phyloP scores from a whole-genome alignment of 2,888 invertebrate genomes.

The Stenichneumon culpator region DNA sequence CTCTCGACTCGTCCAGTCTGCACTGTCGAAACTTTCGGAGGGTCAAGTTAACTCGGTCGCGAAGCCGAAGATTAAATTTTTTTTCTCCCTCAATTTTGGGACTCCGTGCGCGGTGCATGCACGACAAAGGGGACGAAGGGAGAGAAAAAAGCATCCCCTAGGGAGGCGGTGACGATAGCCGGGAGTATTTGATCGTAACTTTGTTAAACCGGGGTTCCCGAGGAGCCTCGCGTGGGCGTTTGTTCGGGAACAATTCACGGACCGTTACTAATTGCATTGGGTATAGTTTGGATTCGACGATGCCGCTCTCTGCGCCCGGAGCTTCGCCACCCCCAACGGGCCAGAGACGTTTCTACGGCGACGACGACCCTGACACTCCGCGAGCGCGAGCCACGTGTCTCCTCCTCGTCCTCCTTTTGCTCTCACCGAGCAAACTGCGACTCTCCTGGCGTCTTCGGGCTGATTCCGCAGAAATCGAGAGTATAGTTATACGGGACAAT shows the following conservation, averaged over 20 bases:
- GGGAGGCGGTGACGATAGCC: constrained; percentile 20
- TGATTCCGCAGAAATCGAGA: constrained; percentile 32
- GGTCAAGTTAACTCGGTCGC: not conserved
- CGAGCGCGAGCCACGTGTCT: constrained; percentile 13
- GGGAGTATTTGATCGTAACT: constrained; percentile 39
- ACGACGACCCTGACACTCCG: constrained; percentile 33
- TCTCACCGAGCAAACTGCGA: not conserved
- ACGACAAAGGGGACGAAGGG: not conserved
- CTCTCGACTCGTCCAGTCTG: not conserved
- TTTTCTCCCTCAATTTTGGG: not conserved
- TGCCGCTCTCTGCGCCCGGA: not conserved
- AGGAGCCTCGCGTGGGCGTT: constrained; percentile 22
- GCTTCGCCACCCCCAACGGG: constrained; percentile 16
- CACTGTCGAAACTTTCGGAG: not conserved
- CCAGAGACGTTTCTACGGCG: not conserved
- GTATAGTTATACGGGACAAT: not conserved
- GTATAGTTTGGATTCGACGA: constrained; percentile 34
- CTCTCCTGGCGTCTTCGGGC: constrained; percentile 12
- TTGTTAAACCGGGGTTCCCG: constrained; percentile 10
- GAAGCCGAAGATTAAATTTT: not conserved
- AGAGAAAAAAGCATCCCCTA: not conserved
- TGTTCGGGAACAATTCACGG: constrained; percentile 37
- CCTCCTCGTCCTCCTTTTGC: not conserved
- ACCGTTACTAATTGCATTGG: constrained; percentile 49
- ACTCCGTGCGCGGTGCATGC: not conserved